Conservation (phyloP, 2,797 vertebrate genomes). For the Pagetopsis macropterus region DNA sequence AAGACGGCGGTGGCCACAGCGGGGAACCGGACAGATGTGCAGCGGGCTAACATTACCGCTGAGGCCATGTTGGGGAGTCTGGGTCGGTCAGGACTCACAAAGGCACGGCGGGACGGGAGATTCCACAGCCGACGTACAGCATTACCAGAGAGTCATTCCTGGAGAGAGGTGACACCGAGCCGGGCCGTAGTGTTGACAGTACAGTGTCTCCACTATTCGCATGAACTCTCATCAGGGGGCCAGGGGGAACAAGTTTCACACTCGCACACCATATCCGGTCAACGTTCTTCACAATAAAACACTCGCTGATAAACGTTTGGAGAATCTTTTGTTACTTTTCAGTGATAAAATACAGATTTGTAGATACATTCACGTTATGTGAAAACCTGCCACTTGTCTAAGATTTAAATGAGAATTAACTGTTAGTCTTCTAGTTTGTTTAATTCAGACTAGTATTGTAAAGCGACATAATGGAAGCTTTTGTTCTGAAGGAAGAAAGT, state of each 20-base stretch:
- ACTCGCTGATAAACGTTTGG: rapidly evolving
- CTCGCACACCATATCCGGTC: conserved; percentile 32
- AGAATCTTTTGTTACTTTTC: not conserved
- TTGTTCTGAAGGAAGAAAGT: conserved; percentile 55
- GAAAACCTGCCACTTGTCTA: rapidly evolving
- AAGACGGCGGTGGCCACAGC: conserved; percentile 65
- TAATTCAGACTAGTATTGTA: not conserved
- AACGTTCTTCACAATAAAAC: conserved; percentile 42
- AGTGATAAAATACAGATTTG: rapidly evolving
- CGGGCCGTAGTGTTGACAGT: not conserved
- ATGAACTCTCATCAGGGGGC: not conserved
- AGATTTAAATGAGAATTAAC: no score
- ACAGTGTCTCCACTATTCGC: not conserved
- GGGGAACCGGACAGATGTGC: conserved; percentile 77
- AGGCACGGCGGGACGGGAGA: conserved; percentile 68
- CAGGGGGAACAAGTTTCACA: conserved; percentile 26
- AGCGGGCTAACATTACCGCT: conserved; percentile 63
- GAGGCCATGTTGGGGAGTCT: conserved; percentile 73
- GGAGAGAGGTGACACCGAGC: not conserved
- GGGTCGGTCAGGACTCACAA: conserved; percentile 64
- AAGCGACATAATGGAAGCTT: not conserved
- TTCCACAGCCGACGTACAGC: conserved; percentile 38
- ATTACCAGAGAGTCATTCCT: conserved; percentile 52
- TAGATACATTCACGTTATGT: rapidly evolving
- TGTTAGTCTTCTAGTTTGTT: rapidly evolving